phyloP scores from a whole-genome alignment of 2,797 vertebrate species.

The Xerus rutilus region DNA sequence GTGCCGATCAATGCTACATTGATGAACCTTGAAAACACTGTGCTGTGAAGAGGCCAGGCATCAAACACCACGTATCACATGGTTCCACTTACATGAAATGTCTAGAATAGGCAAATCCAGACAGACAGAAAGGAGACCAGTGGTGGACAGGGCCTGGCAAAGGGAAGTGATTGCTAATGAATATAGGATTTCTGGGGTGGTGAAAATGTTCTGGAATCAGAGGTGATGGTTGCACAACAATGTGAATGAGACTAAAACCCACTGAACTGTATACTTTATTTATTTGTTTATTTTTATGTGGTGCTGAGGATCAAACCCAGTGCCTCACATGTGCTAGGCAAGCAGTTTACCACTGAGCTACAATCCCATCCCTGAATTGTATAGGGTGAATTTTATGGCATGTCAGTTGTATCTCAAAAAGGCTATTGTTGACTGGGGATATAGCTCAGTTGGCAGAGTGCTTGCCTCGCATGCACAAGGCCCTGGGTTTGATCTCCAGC shows the following conservation, averaged over 20 bases:
- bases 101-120: neutral
- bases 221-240: neutral
- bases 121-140: no score
- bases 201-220: neutral
- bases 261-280: neutral
- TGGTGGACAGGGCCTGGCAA: neutral
- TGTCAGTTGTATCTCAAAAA: neutral
- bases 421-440: no score
- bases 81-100: neutral
- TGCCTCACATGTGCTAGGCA: no score
- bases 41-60: no score
- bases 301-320: no score
- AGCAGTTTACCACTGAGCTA: no score
- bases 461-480: no score
- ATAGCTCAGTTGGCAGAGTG: no score
- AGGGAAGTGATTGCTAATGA: neutral
- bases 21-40: neutral
- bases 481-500: no score
- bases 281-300: no score
- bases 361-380: no score
- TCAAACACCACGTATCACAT: accelerated
- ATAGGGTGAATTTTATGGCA: neutral
- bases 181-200: neutral
- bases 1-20: neutral
- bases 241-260: neutral